Percentiles rank a stretch among this genome's conserved stretches.
phyloP scores from a whole-genome alignment of 2,888 invertebrate species.

The Cryptophagus acutangulus region DNA sequence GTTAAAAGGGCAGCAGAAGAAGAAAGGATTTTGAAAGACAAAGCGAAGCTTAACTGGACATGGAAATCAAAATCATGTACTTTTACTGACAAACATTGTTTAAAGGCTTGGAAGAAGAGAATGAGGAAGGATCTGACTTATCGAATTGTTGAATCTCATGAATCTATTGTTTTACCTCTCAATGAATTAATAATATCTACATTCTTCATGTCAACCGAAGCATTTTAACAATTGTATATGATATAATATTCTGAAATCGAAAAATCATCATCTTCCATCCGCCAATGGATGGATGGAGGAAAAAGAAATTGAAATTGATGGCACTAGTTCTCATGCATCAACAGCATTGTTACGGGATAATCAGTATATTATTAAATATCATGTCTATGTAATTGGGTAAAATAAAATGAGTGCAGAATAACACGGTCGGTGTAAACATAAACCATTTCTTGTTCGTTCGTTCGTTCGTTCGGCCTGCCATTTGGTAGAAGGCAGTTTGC shows the following conservation, averaged over 20 bases:
- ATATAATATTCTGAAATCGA: neutral
- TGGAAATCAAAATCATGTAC: too few species aligned
- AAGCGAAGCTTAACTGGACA: too few species aligned
- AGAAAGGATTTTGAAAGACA: too few species aligned
- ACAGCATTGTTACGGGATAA: constrained; percentile 23
- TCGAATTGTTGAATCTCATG: constrained; percentile 34
- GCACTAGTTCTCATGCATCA: constrained; percentile 26
- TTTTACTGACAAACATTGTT: constrained; percentile 4
- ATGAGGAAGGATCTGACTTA: constrained; percentile 34
- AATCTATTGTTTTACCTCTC: constrained; percentile 33
- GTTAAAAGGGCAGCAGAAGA: too few species aligned
- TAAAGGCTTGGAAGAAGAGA: constrained; percentile 14
- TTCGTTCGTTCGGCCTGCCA: constrained; percentile 9
- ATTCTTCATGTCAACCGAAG: constrained; percentile 32
- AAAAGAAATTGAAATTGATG: constrained; percentile 1
- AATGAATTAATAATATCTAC: constrained; percentile 35
- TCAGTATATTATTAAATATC: constrained; percentile 32
- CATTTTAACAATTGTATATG: constrained; percentile 1
- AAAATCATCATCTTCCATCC: neutral
- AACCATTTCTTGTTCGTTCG: constrained; percentile 6
- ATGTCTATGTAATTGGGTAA: constrained; percentile 27
- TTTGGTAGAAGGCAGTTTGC: constrained; percentile 19
- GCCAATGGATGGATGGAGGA: too few species aligned
- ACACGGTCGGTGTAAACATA: constrained; percentile 21
- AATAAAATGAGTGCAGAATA: constrained; percentile 28